Conservation (phyloP, 2,888 invertebrate species). For the Cheilosia vernalis region DNA sequence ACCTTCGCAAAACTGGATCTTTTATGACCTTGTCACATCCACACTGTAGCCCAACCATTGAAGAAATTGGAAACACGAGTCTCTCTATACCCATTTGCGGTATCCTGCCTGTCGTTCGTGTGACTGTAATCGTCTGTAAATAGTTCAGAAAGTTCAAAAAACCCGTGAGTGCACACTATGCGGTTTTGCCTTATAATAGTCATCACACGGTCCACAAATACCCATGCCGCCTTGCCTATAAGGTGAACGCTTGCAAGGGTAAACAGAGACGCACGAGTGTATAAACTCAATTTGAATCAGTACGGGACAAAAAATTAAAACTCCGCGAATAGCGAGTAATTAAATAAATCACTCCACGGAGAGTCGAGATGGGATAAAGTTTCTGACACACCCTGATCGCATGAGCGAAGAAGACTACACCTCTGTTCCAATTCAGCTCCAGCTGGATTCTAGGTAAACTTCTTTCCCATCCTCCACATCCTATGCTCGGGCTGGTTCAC, state of each 20-base stretch:
- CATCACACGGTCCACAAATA: conserved; percentile 2
- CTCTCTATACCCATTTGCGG: background rate
- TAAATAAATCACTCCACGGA: conserved; percentile 35
- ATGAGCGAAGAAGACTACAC: background rate
- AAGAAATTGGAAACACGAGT: background rate
- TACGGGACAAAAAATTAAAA: background rate
- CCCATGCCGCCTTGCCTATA: background rate
- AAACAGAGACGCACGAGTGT: background rate
- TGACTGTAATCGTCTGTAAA: conserved; percentile 7
- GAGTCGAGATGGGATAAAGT: background rate
- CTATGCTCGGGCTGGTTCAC: background rate
- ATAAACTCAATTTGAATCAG: background rate
- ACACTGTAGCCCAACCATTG: background rate
- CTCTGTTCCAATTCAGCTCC: background rate
- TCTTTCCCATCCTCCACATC: background rate
- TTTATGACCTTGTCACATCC: conserved; percentile 23
- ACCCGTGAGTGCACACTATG: background rate
- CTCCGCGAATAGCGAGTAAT: conserved; percentile 13
- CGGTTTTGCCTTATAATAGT: background rate
- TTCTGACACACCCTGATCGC: background rate
- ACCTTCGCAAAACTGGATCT: conserved; percentile 12
- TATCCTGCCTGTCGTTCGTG: background rate
- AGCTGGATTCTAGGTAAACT: background rate
- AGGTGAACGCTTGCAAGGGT: conserved; percentile 6
- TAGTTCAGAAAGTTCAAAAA: conserved; percentile 35